These are phyloP conservation scores for Mizuhopecten yessoensis DNA, from an alignment of 1,140 invertebrate genomes.

Conservation along the genomic window DNA sequence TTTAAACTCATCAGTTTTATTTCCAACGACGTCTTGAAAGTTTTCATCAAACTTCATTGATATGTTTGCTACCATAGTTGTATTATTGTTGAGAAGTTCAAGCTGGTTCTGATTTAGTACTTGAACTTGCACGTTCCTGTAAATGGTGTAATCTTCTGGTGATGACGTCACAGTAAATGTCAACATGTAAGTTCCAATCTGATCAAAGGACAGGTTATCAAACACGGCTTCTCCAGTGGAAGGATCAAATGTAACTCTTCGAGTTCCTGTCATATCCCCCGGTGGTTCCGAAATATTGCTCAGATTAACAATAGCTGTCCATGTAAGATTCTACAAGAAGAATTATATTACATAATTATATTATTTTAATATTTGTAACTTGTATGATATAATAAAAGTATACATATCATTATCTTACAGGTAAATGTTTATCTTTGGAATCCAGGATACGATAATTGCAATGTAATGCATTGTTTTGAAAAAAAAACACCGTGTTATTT, in stretches of 20 bases:
- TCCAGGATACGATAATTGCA: no score
- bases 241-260: slow-evolving; percentile 60
- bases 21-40: not conserved
- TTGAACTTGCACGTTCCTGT: not conserved
- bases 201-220: slow-evolving; percentile 56
- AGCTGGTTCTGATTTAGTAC: not conserved
- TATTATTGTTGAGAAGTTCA: not conserved
- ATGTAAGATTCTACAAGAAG: slow-evolving; percentile 67
- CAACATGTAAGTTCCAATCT: not conserved
- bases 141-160: not conserved
- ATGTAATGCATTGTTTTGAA: no score
- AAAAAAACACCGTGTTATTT: no score
- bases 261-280: slow-evolving; percentile 61
- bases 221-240: slow-evolving; percentile 63
- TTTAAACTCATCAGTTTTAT: not conserved
- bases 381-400: not conserved
- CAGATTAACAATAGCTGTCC: slow-evolving; percentile 63
- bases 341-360: not conserved
- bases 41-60: not conserved
- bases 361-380: not conserved
- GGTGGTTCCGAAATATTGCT: slow-evolving; percentile 51
- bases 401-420: no score
- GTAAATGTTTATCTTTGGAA: no score
- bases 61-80: not conserved
- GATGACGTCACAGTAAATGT: not conserved